These are phyloP conservation scores for Microvelia longipes DNA, from an alignment of 1,140 invertebrate genomes.

Conservation along the genomic window DNA sequence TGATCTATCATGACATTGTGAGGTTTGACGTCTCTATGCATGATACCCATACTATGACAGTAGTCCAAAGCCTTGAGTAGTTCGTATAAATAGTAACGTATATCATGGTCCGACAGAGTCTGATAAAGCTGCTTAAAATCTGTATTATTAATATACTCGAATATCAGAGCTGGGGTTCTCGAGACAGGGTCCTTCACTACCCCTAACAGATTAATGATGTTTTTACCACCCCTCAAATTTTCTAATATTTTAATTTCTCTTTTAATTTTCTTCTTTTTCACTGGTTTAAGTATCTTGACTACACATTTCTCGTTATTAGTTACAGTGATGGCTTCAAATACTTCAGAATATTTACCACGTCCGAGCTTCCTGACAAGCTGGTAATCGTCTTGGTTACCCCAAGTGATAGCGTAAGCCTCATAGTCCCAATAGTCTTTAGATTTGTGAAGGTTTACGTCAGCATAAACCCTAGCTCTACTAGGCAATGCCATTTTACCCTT, in stretches of 20 bases:
- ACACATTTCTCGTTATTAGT: constrained; percentile 99
- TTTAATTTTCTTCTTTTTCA: constrained; percentile 99
- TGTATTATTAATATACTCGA: constrained; percentile 99
- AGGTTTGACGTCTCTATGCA: constrained; percentile 98
- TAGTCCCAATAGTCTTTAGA: constrained; percentile 99
- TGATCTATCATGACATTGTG: constrained; percentile 99
- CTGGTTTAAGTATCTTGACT: constrained; percentile 99
- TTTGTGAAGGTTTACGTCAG: constrained; percentile 95
- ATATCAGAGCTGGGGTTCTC: constrained; percentile 94
- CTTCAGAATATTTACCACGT: constrained; percentile 99
- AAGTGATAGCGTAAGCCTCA: constrained; percentile 95
- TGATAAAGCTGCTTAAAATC: constrained; percentile 99
- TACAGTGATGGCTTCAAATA: constrained; percentile 98
- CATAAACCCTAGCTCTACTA: constrained; percentile 90
- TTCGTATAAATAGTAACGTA: constrained; percentile 88
- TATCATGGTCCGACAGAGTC: constrained; percentile 98
- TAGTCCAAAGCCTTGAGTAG: constrained; percentile 93
- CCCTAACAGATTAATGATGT: constrained; percentile 94
- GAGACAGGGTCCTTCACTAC: constrained; percentile 99
- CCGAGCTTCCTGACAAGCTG: constrained; percentile 96
- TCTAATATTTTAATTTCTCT: constrained; percentile 99
- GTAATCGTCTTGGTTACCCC: constrained; percentile 98
- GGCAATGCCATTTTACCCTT: constrained; percentile 61
- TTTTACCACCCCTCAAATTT: constrained; percentile 96
- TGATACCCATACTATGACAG: constrained; percentile 99